Conservation (phyloP, 2,113 vertebrate genomes). For the Spea bombifrons region DNA sequence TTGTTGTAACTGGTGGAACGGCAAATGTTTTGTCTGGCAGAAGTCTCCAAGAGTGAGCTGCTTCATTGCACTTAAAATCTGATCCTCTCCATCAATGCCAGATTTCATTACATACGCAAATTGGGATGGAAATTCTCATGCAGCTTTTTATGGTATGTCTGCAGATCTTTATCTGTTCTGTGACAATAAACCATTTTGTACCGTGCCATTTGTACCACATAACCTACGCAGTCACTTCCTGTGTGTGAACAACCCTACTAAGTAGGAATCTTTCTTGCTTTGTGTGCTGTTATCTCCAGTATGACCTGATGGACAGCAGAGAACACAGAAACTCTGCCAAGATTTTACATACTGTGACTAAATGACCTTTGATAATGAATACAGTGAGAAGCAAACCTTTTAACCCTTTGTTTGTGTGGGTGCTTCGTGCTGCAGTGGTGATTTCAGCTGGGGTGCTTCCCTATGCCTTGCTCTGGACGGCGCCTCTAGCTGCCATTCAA, state of each 20-base stretch:
- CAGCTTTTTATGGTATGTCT: conserved; percentile 40
- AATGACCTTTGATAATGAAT: conserved; percentile 13
- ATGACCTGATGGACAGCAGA: conserved; percentile 20
- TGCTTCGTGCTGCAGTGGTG: too few species aligned
- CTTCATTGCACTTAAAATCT: conserved; percentile 41
- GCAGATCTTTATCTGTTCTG: conserved; percentile 36
- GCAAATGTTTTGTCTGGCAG: conserved; percentile 43
- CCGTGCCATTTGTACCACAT: conserved; percentile 30
- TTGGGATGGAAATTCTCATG: conserved; percentile 48
- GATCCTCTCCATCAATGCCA: conserved; percentile 37
- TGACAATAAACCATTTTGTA: conserved; percentile 43
- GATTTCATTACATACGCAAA: conserved; percentile 43
- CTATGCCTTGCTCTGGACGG: too few species aligned
- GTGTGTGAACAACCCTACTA: background rate
- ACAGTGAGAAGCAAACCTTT: conserved; percentile 5
- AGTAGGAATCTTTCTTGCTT: conserved; percentile 1
- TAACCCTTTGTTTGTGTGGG: background rate
- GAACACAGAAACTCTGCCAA: conserved; percentile 1
- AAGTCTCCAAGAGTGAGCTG: conserved; percentile 37
- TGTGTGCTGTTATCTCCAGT: background rate
- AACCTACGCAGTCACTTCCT: conserved; percentile 7
- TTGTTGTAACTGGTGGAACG: conserved; percentile 9
- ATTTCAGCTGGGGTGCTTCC: background rate
- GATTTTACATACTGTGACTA: conserved; percentile 3
- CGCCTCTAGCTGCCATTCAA: too few species aligned